Conservation (phyloP, 2,113 vertebrate species). For the Piprites chloris region DNA sequence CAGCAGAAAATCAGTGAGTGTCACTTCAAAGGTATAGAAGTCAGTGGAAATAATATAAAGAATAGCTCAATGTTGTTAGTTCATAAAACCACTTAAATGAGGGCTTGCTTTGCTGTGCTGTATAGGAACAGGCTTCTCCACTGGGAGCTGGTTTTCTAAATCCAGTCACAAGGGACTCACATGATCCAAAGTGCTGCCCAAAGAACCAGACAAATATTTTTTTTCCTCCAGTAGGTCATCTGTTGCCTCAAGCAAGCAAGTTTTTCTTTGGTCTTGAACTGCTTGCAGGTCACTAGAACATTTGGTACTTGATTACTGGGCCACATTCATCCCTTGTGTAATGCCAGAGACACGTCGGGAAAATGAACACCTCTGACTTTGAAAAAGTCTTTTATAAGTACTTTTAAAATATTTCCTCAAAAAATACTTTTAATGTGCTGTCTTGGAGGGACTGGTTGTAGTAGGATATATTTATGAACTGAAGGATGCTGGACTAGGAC, state of each 20-base stretch:
- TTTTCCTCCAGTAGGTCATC: background rate
- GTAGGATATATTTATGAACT: background rate
- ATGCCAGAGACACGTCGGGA: background rate
- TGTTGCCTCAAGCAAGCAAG: background rate
- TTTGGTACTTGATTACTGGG: background rate
- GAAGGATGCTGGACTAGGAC: background rate
- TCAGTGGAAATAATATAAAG: background rate
- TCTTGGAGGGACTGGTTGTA: background rate
- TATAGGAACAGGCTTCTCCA: background rate
- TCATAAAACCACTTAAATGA: background rate
- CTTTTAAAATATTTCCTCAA: background rate
- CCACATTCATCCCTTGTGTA: background rate
- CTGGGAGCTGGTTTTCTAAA: background rate
- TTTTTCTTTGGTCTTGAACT: background rate
- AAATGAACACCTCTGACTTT: background rate
- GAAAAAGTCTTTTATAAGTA: background rate
- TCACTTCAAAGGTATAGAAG: background rate
- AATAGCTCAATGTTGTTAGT: background rate
- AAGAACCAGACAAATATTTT: background rate
- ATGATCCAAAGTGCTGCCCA: background rate
- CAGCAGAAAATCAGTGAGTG: background rate
- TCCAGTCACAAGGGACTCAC: background rate
- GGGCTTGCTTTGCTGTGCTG: background rate
- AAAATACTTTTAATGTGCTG: background rate
- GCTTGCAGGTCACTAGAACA: background rate